Evolutionary conservation across 2,113 vertebrate genomes (phyloP), one percentile per base, ranked within the genome.

Genomic region (Planiliza haematocheilus): DNA sequence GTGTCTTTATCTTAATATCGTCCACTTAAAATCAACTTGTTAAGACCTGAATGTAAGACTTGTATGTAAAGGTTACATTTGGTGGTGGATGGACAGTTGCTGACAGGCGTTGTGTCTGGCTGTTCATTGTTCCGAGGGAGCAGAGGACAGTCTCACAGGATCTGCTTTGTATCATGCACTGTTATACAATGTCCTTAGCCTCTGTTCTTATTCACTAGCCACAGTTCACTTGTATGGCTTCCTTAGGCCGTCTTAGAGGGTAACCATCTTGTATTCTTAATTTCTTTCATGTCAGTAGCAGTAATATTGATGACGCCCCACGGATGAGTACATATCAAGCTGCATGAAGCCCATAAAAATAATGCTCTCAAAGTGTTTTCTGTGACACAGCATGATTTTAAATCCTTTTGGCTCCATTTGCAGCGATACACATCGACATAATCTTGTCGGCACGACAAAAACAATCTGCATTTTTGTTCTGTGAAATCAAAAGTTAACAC

Each of bases 41-140:
- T 50, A 34, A 30, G 38, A 36, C 46, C 18, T 45, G 9, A 42
- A 30, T 41, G 6, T 36, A 21, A 58, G n/a, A 59, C 21, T 20
- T 58, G 50, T 21, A 20, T 17, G 17, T 34, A 0, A 12, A 24
- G 37, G 11, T 11, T 59, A 7, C 48, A 38, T 76, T 58, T 70
- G 75, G 38, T 66, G 45, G 16, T 58, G n/a, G 17, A 41, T 61
- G 74, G 77, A 53, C 58, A 87, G 78, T 20, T 51, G 75, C 58
- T 85, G 69, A 84, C 75, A 75, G 68, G 64, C 70, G 63, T 46
- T 53, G 67, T 77, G 76, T 82, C 79, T 80, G 67, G 63, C 67
- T 80, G 77, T 58, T 73, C 73, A 84, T 91, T 89, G 84, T 89
- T 89, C 75, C 62, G 41, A 56, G 60, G 53, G 63, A 79, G 71